These are phyloP conservation scores for Cosmopolites sordidus DNA, from an alignment of 2,888 invertebrate genomes.

Conservation along the genomic window DNA sequence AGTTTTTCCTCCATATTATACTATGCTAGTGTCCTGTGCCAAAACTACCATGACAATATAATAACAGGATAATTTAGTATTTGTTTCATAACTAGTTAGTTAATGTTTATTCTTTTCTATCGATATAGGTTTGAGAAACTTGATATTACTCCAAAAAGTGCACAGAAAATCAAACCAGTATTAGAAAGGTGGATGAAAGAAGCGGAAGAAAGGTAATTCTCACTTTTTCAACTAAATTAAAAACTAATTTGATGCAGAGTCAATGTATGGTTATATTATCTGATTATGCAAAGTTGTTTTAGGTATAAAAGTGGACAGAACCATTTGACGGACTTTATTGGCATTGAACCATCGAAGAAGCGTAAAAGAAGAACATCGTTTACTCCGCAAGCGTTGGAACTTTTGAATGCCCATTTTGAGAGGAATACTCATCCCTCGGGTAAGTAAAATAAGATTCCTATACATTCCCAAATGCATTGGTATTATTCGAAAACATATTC, in stretches of 20 bases:
- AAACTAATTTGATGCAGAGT: neutral
- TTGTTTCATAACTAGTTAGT: too few relatives aligned
- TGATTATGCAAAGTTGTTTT: constrained; percentile 48
- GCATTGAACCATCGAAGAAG: constrained; percentile 95
- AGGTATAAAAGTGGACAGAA: constrained; percentile 91
- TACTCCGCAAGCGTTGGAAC: constrained; percentile 92
- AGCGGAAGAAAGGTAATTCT: constrained; percentile 84
- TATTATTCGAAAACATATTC: too few relatives aligned
- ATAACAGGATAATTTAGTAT: neutral
- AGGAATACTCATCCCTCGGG: constrained; percentile 97
- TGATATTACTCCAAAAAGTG: constrained; percentile 99
- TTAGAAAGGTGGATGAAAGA: constrained; percentile 99
- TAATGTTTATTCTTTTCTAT: neutral
- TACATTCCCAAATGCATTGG: too few relatives aligned
- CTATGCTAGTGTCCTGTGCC: constrained; percentile 52
- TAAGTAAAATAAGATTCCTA: too few relatives aligned
- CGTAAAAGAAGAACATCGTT: constrained; percentile 94
- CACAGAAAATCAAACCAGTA: constrained; percentile 98
- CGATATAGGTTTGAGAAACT: constrained; percentile 92
- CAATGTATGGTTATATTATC: neutral
- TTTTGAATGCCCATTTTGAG: constrained; percentile 93
- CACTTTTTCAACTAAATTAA: neutral
- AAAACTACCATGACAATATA: neutral
- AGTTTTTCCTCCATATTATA: constrained; percentile 16
- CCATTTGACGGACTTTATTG: constrained; percentile 92